These are phyloP conservation scores for Papilio gigon DNA, from an alignment of 2,888 invertebrate genomes.

Conservation along the genomic window DNA sequence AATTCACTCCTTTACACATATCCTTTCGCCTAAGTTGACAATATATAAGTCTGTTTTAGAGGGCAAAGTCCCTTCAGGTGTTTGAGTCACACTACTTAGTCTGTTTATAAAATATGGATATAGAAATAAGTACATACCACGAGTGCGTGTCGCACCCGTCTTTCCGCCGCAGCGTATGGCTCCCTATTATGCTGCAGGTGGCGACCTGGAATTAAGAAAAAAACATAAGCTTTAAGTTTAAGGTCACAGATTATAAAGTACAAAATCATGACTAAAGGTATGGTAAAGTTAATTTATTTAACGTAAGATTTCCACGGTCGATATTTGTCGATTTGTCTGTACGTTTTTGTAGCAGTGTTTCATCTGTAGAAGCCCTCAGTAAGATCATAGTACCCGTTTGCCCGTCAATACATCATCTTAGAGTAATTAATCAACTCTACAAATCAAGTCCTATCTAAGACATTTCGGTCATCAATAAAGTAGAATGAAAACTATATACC, in stretches of 20 bases:
- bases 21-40: neutral
- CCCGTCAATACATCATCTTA: neutral
- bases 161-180: constrained; percentile 82
- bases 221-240: constrained; percentile 43
- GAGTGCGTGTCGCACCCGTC: constrained; percentile 83
- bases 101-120: too few species aligned
- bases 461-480: neutral
- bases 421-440: neutral
- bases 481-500: neutral
- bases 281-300: too few species aligned
- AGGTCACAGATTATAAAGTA: constrained; percentile 38
- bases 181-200: constrained; percentile 82
- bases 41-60: too few species aligned
- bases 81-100: too few species aligned
- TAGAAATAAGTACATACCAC: constrained; percentile 67
- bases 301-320: too few species aligned
- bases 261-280: neutral
- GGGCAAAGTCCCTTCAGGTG: too few species aligned
- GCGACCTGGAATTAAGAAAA: constrained; percentile 71
- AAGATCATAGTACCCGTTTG: too few species aligned
- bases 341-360: too few species aligned
- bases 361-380: too few species aligned
- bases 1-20: too few species aligned
- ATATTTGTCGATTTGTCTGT: too few species aligned
- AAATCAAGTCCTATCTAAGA: neutral